Evolutionary conservation across 2,797 vertebrate genomes (phyloP), one percentile per base, ranked within the genome.

Genomic region (Anguilla marmorata): DNA sequence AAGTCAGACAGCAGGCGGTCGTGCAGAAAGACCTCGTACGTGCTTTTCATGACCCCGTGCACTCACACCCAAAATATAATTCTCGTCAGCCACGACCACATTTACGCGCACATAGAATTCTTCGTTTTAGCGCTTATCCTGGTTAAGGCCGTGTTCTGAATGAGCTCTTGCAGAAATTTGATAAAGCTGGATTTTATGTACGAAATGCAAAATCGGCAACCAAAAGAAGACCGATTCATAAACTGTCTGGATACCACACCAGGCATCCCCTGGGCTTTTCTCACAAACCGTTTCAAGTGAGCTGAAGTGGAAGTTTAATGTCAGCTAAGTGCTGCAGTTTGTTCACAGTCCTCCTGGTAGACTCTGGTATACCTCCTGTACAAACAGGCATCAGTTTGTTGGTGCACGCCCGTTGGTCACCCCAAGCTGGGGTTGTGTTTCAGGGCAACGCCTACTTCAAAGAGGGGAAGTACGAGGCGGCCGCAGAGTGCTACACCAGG

Each of bases 391-490:
- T 3, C n/a, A 24, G 12, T n/a, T 41, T 19, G 63, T 74, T 19
- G 0, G 0, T 37, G 63, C 27, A 50, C 63, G 6, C 41, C 45
- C 3, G 69, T 72, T 66, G 54, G 8, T 6, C 4, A 6, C 24
- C 30, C 56, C 48, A 76, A 9, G 2, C 30, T 7, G 9, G 12
- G 3, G 16, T 0, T 89, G 24, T 72, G 0, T 41, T 84, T 79
- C 88, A 99, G 98, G 99, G 99, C 1, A 99, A 99, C 9, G 97
- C 95, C 37, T 99, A 98, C 93, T 99, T 99, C 93, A 99, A 99
- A 94, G 97, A 98, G 91, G 98, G 98, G 0, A 97, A 97, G 89
- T 99, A 99, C 0, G 97, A 99, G 90, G 93, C 94, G 45, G 99
- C 99, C 0, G 96, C 97, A 41, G 97, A 99, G 16, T 99, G 98